phyloP scores from a whole-genome alignment of 2,888 invertebrate genomes.

The Cremastinae sp. region DNA sequence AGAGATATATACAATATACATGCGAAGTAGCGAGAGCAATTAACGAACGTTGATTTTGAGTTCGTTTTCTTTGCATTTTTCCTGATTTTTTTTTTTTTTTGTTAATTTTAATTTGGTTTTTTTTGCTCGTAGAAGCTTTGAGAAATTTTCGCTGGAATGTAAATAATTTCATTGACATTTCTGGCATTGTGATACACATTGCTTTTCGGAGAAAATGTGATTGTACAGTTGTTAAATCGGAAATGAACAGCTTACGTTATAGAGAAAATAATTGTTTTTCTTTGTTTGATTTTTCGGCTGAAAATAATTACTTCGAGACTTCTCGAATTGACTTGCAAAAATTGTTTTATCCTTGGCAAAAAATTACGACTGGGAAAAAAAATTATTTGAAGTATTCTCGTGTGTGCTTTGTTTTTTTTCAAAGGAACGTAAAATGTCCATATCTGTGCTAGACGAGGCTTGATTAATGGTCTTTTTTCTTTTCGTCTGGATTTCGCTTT shows the following conservation, averaged over 20 bases:
- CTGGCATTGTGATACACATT: constrained; percentile 45
- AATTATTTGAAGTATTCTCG: no score
- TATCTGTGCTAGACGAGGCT: constrained; percentile 32
- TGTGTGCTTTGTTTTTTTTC: neutral
- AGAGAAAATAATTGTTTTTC: neutral
- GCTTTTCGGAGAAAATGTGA: constrained; percentile 28
- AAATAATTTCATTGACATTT: constrained; percentile 6
- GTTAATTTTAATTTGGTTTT: no score
- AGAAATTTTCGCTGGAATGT: constrained; percentile 18
- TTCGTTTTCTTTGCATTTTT: constrained; percentile 23
- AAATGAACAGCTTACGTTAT: neutral
- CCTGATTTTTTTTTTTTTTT: constrained; percentile 16
- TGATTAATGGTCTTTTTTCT: constrained; percentile 16
- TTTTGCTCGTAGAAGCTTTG: neutral
- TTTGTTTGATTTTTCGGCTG: neutral
- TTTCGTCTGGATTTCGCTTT: neutral
- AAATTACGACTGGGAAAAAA: neutral
- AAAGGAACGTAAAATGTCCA: neutral
- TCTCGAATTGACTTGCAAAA: neutral
- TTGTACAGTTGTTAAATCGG: constrained; percentile 34
- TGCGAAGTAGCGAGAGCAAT: constrained; percentile 50
- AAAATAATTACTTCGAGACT: neutral
- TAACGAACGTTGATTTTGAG: constrained; percentile 38
- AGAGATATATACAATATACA: constrained; percentile 52
- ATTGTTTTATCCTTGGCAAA: no score